These are phyloP conservation scores for Babyrousa celebensis DNA, from an alignment of 2,797 vertebrate species.

Conservation along the genomic window DNA sequence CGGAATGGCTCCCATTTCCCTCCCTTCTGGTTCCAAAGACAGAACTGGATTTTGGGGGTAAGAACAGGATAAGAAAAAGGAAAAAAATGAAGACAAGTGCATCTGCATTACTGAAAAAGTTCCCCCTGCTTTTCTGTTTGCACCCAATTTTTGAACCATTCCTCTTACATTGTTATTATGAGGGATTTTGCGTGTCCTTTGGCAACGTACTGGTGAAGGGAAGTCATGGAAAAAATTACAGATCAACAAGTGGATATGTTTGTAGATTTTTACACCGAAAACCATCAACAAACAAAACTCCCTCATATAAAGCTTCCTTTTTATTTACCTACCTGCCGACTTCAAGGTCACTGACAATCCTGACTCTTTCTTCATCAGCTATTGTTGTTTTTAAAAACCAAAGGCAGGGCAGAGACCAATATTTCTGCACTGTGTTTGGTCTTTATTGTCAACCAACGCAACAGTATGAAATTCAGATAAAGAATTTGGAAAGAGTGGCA, in stretches of 20 bases:
- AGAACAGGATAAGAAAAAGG: neutral
- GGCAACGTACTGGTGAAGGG: neutral
- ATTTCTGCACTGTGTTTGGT: slow-evolving; percentile 74
- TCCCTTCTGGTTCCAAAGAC: neutral
- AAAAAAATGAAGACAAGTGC: neutral
- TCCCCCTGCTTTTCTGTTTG: neutral
- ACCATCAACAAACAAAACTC: neutral
- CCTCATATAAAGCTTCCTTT: neutral
- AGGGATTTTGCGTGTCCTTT: neutral
- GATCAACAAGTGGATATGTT: neutral
- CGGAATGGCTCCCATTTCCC: neutral
- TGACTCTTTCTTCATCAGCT: slow-evolving; percentile 53
- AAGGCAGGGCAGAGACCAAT: slow-evolving; percentile 55
- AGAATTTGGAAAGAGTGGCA: slow-evolving; percentile 17
- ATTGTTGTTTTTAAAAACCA: slow-evolving; percentile 54
- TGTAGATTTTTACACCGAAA: slow-evolving; percentile 23
- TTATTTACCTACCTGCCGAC: slow-evolving; percentile 56
- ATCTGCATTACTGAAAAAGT: neutral
- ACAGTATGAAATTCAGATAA: neutral
- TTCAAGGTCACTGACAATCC: neutral
- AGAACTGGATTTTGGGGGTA: neutral
- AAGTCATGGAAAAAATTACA: neutral
- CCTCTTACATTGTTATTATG: neutral
- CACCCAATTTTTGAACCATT: neutral
- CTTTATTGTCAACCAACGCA: slow-evolving; percentile 33